phyloP scores from a whole-genome alignment of 2,888 invertebrate genomes.

The Tetranychus truncatus region DNA sequence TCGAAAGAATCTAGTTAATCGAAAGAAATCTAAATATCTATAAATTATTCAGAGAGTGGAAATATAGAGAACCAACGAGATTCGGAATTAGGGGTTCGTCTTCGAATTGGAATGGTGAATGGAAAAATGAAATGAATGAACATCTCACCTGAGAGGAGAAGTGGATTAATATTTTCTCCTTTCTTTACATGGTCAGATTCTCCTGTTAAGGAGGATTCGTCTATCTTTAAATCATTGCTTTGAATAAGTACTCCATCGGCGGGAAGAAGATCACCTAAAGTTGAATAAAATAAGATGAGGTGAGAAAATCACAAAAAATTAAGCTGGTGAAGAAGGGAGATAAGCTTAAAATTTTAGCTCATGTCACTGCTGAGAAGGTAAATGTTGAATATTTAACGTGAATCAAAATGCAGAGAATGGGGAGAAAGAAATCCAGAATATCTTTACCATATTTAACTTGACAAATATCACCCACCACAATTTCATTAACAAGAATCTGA shows the following conservation, averaged over 20 bases:
- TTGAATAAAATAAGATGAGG: neutral
- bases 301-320: neutral
- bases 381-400: neutral
- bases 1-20: too few relatives aligned
- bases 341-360: neutral
- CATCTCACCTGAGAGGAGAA: slow-evolving; percentile 42
- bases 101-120: neutral
- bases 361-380: too few relatives aligned
- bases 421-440: slow-evolving; percentile 2
- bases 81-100: neutral
- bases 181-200: slow-evolving; percentile 99
- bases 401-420: neutral
- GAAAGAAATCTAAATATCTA: too few relatives aligned
- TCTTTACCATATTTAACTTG: slow-evolving; percentile 59
- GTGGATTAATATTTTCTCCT: slow-evolving; percentile 75
- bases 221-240: slow-evolving; percentile 96
- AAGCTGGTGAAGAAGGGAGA: neutral
- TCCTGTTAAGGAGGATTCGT: slow-evolving; percentile 90
- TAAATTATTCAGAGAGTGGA: too few relatives aligned
- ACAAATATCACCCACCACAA: slow-evolving; percentile 96
- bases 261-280: slow-evolving; percentile 66
- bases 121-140: neutral
- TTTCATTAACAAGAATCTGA: slow-evolving; percentile 85
- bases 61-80: neutral
- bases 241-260: slow-evolving; percentile 94